Conservation (phyloP, 2,888 invertebrate genomes). For the Tetranychus truncatus region DNA sequence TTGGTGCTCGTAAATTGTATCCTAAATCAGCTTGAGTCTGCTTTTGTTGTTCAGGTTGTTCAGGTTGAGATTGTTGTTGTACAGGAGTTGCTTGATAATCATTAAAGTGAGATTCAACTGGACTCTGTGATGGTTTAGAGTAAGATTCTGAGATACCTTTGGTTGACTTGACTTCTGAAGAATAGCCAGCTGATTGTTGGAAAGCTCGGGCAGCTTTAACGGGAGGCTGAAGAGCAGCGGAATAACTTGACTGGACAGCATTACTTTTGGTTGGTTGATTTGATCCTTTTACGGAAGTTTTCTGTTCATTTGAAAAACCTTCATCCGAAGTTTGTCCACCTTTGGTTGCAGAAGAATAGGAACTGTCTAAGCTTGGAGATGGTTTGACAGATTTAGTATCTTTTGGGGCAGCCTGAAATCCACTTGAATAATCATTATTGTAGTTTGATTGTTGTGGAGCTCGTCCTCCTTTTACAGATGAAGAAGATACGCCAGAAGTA, state of each 20-base stretch:
- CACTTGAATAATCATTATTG: background rate
- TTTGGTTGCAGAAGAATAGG: background rate
- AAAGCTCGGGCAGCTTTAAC: background rate
- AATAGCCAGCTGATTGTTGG: background rate
- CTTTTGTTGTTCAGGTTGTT: background rate
- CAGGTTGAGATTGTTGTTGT: background rate
- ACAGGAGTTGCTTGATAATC: background rate
- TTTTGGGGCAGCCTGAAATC: background rate
- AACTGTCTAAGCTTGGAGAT: background rate
- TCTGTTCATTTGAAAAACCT: background rate
- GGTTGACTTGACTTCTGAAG: background rate
- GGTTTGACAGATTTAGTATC: background rate
- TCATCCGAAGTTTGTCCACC: background rate
- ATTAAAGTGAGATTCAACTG: background rate
- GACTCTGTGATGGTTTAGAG: background rate
- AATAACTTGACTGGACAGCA: background rate
- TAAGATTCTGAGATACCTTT: background rate
- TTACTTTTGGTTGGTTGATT: background rate
- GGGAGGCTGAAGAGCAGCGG: background rate
- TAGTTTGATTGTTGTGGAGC: background rate
- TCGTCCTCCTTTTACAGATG: background rate
- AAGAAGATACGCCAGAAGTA: background rate
- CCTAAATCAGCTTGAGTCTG: background rate
- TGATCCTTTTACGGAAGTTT: background rate
- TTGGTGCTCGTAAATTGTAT: background rate